Percentiles rank a stretch among this genome's conserved stretches.
phyloP scores from a whole-genome alignment of 1,140 invertebrate species.

The Micrasema minimum region DNA sequence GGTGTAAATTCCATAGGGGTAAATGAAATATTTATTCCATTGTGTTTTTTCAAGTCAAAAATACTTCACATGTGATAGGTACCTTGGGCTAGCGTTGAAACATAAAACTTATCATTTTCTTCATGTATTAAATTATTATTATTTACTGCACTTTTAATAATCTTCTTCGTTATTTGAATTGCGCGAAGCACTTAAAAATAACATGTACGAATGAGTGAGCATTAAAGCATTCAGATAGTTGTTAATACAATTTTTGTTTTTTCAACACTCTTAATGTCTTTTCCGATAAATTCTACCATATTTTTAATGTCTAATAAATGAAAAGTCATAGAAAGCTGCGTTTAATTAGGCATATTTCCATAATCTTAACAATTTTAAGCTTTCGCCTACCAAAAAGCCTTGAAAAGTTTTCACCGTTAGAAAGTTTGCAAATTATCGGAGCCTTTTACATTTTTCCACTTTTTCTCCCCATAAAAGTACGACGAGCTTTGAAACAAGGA shows the following conservation, averaged over 20 bases:
- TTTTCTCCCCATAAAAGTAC: slow-evolving; percentile 30
- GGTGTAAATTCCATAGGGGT: too few relatives aligned
- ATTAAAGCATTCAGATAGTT: too few relatives aligned
- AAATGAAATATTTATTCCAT: too few relatives aligned
- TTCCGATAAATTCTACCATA: not conserved
- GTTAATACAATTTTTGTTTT: too few relatives aligned
- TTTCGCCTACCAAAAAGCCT: slow-evolving; percentile 39
- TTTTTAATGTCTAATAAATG: slow-evolving; percentile 12
- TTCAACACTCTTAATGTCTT: slow-evolving; percentile 7
- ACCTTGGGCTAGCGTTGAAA: too few relatives aligned
- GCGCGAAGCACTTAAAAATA: not conserved
- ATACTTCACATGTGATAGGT: too few relatives aligned
- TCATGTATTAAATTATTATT: not conserved
- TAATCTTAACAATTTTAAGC: slow-evolving; percentile 48
- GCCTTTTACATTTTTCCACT: slow-evolving; percentile 34
- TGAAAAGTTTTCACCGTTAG: slow-evolving; percentile 50
- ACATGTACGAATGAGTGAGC: too few relatives aligned
- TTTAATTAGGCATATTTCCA: slow-evolving; percentile 51
- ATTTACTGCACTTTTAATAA: not conserved
- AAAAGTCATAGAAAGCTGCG: slow-evolving; percentile 35
- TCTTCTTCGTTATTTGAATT: not conserved
- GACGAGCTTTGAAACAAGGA: slow-evolving; percentile 42
- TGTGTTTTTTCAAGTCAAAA: too few relatives aligned
- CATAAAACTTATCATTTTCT: not conserved
- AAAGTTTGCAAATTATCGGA: slow-evolving; percentile 49